phyloP scores from a whole-genome alignment of 1,140 invertebrate species.

The Platorchestia sp. region DNA sequence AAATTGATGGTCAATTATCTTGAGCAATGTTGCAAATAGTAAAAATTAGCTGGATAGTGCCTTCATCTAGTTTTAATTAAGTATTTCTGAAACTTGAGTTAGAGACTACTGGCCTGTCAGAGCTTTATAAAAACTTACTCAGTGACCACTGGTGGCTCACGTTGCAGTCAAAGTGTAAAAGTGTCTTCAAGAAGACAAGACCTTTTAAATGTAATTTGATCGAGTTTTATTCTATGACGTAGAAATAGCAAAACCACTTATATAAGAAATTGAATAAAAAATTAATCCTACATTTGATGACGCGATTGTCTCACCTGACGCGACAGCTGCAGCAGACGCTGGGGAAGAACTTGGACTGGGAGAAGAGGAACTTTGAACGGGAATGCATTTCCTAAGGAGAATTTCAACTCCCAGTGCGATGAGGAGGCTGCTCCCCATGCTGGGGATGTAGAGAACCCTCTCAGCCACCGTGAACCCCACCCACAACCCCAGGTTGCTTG shows the following conservation, averaged over 20 bases:
- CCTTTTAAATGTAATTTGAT: background rate
- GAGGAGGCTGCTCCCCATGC: slow-evolving; percentile 93
- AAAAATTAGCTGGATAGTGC: no score
- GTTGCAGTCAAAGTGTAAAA: no score
- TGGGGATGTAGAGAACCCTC: slow-evolving; percentile 71
- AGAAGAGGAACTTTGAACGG: background rate
- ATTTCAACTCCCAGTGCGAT: slow-evolving; percentile 76
- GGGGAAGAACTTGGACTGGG: background rate
- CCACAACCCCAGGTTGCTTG: slow-evolving; percentile 67
- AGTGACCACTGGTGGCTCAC: background rate
- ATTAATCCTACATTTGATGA: background rate
- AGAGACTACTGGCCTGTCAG: no score
- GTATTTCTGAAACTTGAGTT: no score
- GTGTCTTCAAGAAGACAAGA: background rate
- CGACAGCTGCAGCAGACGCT: background rate
- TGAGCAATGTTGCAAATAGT: no score
- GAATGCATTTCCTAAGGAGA: slow-evolving; percentile 70
- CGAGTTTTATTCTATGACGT: background rate
- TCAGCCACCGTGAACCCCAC: slow-evolving; percentile 68
- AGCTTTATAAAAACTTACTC: background rate
- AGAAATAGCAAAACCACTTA: background rate
- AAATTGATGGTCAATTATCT: no score
- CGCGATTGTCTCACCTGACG: background rate
- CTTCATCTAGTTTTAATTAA: no score
- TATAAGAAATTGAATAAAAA: background rate